These are phyloP conservation scores for Athrips mouffetella DNA, from an alignment of 2,888 invertebrate genomes.

Conservation along the genomic window DNA sequence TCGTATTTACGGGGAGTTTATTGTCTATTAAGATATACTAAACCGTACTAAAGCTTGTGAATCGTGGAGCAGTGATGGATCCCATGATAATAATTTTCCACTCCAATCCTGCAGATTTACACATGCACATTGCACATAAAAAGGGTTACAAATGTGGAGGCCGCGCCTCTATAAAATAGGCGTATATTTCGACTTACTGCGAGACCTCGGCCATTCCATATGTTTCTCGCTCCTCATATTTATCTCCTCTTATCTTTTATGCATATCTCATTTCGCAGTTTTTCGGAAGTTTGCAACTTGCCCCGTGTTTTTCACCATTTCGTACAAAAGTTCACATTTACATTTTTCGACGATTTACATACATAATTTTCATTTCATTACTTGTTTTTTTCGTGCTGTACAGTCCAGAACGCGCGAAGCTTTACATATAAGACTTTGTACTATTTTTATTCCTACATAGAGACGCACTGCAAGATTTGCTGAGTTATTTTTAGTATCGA, in stretches of 20 bases:
- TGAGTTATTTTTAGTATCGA: no score
- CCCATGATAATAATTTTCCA: conserved; percentile 33
- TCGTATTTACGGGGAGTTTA: neutral
- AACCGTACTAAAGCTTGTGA: conserved; percentile 31
- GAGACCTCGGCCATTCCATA: conserved; percentile 24
- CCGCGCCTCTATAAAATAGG: conserved; percentile 34
- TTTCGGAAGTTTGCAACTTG: conserved; percentile 19
- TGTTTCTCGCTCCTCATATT: conserved; percentile 26
- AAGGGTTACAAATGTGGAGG: conserved; percentile 27
- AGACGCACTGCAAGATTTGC: no score
- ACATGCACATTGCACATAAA: conserved; percentile 25
- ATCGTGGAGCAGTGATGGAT: conserved; percentile 29
- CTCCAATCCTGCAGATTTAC: conserved; percentile 33
- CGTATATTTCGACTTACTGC: conserved; percentile 29
- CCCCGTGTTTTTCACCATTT: conserved; percentile 1
- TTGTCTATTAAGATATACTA: neutral
- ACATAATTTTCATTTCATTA: conserved; percentile 6
- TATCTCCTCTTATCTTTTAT: conserved; percentile 43
- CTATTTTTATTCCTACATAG: no score
- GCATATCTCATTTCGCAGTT: conserved; percentile 41
- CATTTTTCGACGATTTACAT: conserved; percentile 9
- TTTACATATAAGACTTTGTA: no score
- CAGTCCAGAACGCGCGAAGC: neutral
- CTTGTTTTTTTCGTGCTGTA: neutral
- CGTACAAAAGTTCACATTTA: conserved; percentile 7